Evolutionary conservation across 2,888 invertebrate species (phyloP).

Genomic region (Laothoe populi): DNA sequence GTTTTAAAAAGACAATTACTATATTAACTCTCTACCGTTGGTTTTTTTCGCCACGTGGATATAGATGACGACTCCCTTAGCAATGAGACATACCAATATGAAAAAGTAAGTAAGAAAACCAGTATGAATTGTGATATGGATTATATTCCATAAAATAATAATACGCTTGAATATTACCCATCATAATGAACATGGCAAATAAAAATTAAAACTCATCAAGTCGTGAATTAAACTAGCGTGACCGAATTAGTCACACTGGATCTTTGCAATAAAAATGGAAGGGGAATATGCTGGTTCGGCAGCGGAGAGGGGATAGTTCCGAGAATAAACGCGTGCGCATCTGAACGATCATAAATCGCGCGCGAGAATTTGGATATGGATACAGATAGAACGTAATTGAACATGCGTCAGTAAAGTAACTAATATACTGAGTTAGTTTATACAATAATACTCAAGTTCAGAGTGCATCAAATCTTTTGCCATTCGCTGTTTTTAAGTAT

Average conservation of each 20-base stretch:
- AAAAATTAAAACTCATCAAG: slow-evolving; percentile 37
- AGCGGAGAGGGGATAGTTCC: slow-evolving; percentile 42
- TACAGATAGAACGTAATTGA: slow-evolving; percentile 47
- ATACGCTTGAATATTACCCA: too few species aligned
- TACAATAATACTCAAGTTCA: too few species aligned
- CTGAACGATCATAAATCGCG: slow-evolving; percentile 56
- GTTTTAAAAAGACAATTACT: too few species aligned
- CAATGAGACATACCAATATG: too few species aligned
- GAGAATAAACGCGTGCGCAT: slow-evolving; percentile 60
- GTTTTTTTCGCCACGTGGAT: too few species aligned
- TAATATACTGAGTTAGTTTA: neutral
- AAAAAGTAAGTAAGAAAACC: too few species aligned
- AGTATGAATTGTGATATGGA: slow-evolving; percentile 25
- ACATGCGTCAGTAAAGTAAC: neutral
- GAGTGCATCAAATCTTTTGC: too few species aligned
- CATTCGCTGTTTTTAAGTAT: too few species aligned
- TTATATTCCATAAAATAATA: neutral
- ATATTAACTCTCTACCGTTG: too few species aligned
- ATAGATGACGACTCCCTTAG: too few species aligned
- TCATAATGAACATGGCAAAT: slow-evolving; percentile 37
- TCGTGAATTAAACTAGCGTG: slow-evolving; percentile 50
- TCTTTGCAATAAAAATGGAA: slow-evolving; percentile 11
- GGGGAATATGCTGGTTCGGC: too few species aligned
- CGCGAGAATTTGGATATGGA: slow-evolving; percentile 57
- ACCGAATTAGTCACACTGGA: slow-evolving; percentile 46